These are phyloP conservation scores for Peucedramus taeniatus DNA, from an alignment of 2,113 vertebrate genomes.

Conservation along the genomic window DNA sequence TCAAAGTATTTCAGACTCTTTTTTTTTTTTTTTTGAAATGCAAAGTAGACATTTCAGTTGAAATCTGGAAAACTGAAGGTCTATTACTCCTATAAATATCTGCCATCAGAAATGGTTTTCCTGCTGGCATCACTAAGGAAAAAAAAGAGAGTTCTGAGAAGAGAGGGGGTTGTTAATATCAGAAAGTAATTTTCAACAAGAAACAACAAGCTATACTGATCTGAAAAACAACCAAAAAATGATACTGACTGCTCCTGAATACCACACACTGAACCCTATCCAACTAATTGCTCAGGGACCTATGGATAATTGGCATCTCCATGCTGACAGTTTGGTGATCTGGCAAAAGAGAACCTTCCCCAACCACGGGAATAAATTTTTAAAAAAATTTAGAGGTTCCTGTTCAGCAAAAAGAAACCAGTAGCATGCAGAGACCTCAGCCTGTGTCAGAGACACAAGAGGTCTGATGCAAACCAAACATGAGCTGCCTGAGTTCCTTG, in stretches of 20 bases:
- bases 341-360: not conserved
- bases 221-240: not conserved
- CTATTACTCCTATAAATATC: not conserved
- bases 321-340: not conserved
- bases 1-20: not conserved
- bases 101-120: not conserved
- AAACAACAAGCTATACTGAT: not conserved
- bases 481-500: not conserved
- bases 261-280: not conserved
- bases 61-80: not conserved
- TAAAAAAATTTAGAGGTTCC: not conserved
- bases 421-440: not conserved
- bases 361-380: not conserved
- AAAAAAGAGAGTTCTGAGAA: not conserved
- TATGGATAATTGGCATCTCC: not conserved
- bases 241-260: not conserved
- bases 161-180: not conserved
- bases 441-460: not conserved
- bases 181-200: not conserved
- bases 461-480: not conserved
- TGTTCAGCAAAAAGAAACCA: not conserved
- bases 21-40: not conserved
- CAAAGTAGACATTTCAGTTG: not conserved
- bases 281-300: not conserved
- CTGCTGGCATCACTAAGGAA: not conserved